phyloP scores from a whole-genome alignment of 92 coral and sea anemone species.

The Pocillopora meandrina region DNA sequence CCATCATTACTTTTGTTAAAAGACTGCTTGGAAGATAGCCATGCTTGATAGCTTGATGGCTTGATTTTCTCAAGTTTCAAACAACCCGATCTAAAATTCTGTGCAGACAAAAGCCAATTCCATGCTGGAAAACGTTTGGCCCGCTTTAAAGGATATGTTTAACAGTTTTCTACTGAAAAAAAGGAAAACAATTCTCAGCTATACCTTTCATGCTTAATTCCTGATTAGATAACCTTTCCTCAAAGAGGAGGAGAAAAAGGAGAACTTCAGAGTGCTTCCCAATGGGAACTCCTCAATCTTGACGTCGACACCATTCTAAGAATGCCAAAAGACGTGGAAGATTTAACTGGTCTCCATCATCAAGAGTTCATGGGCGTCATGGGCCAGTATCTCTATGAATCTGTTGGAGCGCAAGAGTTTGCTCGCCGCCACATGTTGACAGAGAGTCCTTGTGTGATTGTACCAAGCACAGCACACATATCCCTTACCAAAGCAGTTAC shows the following conservation, averaged over 20 bases:
- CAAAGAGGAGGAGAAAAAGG: conserved; percentile 49
- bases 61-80: no score
- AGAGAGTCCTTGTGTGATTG: conserved; percentile 63
- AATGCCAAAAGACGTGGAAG: conserved; percentile 58
- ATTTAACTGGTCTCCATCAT: neutral
- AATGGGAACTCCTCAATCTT: conserved; percentile 87
- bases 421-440: conserved; percentile 59
- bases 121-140: no score
- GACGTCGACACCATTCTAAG: conserved; percentile 73
- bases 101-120: no score
- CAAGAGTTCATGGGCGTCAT: conserved; percentile 41
- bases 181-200: neutral
- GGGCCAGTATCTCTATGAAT: conserved; percentile 54
- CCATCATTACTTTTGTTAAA: no score
- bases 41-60: no score
- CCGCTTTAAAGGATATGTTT: no score
- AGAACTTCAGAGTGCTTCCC: conserved; percentile 51
- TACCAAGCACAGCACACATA: conserved; percentile 79
- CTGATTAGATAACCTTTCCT: conserved; percentile 52
- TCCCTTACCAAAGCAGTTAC: conserved; percentile 83
- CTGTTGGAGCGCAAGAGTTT: conserved; percentile 73
- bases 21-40: no score
- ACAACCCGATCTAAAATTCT: no score
- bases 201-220: neutral
- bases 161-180: no score